Conservation (phyloP, 1,140 invertebrate species). For the Apolygus lucorum region DNA sequence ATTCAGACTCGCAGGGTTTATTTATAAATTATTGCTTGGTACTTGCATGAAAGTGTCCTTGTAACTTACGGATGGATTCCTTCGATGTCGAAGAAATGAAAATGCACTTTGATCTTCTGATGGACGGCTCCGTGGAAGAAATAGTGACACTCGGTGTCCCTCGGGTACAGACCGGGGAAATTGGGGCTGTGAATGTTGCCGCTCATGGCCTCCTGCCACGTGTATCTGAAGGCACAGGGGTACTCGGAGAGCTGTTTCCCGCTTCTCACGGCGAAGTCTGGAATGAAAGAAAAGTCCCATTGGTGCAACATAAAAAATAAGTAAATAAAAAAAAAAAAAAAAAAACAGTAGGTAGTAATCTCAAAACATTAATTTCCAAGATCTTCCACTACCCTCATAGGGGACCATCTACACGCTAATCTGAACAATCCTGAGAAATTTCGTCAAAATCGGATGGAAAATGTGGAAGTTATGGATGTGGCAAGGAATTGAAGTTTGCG, state of each 20-base stretch:
- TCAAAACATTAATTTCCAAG: no score
- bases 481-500: no score
- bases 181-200: slow-evolving; percentile 83
- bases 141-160: slow-evolving; percentile 89
- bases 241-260: slow-evolving; percentile 60
- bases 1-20: no score
- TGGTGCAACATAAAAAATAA: neutral
- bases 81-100: slow-evolving; percentile 85
- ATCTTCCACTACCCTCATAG: no score
- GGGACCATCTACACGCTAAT: no score
- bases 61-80: slow-evolving; percentile 74
- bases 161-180: slow-evolving; percentile 83
- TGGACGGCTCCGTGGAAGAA: slow-evolving; percentile 75
- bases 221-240: slow-evolving; percentile 73
- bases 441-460: no score
- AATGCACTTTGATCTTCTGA: slow-evolving; percentile 76
- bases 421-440: no score
- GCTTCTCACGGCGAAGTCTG: slow-evolving; percentile 70
- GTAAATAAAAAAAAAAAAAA: neutral
- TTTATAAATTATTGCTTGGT: no score
- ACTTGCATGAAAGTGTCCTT: neutral
- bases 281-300: slow-evolving; percentile 35
- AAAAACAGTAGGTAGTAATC: no score
- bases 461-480: no score
- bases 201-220: slow-evolving; percentile 49